These are phyloP conservation scores for Neodiprion pinetum DNA, from an alignment of 1,140 invertebrate genomes.

Conservation along the genomic window DNA sequence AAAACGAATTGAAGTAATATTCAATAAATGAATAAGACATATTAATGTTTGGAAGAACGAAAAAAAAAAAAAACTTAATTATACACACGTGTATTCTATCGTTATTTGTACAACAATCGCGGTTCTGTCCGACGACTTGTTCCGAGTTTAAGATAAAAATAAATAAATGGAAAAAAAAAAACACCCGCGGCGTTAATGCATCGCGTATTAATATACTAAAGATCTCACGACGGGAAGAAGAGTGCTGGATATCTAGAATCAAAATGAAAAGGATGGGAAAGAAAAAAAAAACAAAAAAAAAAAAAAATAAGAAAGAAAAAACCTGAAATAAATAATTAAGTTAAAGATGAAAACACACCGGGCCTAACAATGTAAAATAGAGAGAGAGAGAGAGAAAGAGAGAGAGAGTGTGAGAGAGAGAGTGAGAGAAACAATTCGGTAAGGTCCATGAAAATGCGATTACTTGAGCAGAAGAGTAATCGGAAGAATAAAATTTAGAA, in stretches of 20 bases:
- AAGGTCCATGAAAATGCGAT: neutral
- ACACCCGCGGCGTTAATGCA: too few species aligned
- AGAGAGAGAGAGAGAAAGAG: neutral
- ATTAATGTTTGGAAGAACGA: too few species aligned
- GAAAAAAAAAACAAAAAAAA: slow-evolving; percentile 13
- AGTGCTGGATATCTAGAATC: slow-evolving; percentile 5
- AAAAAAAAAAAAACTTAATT: too few species aligned
- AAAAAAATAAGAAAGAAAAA: slow-evolving; percentile 35
- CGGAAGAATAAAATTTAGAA: neutral
- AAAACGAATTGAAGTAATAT: neutral
- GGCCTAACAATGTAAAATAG: neutral
- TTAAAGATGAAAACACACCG: slow-evolving; percentile 16
- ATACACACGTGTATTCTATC: too few species aligned
- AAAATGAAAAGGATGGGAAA: neutral
- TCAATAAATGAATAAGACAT: too few species aligned
- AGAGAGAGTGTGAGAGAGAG: neutral
- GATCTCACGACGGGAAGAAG: neutral
- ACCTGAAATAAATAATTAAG: slow-evolving; percentile 24
- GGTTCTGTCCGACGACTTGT: too few species aligned
- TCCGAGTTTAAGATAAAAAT: too few species aligned
- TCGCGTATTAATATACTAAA: too few species aligned
- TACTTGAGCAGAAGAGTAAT: too few species aligned
- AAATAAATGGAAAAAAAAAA: too few species aligned
- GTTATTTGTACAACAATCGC: too few species aligned
- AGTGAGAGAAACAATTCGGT: neutral